These are phyloP conservation scores for Zaprionus ornatus DNA, from an alignment of 1,140 invertebrate genomes.

Conservation along the genomic window DNA sequence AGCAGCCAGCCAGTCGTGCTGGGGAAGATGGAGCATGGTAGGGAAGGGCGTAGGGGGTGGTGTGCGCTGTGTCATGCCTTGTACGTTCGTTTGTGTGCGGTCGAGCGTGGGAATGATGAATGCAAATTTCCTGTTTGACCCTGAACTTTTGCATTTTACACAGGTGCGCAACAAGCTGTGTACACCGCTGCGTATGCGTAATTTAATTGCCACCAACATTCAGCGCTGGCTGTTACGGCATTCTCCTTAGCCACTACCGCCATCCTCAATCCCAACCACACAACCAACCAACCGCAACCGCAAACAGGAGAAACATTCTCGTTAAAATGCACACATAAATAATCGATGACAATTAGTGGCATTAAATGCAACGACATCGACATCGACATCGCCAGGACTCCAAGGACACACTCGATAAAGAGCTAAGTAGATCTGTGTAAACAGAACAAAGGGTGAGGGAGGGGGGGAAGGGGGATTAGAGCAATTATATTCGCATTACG, in stretches of 20 bases:
- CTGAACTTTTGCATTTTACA: slow-evolving; percentile 68
- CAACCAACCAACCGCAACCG: not conserved
- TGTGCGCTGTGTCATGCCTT: too few relatives aligned
- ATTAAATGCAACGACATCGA: slow-evolving; percentile 11
- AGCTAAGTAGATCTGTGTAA: not conserved
- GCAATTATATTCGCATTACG: slow-evolving; percentile 7
- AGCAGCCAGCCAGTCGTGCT: too few relatives aligned
- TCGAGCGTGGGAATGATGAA: slow-evolving; percentile 41
- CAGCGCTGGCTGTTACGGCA: not conserved
- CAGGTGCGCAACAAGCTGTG: slow-evolving; percentile 34
- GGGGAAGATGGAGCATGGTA: not conserved
- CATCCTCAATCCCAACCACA: not conserved
- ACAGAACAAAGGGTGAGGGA: not conserved
- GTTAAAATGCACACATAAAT: slow-evolving; percentile 30
- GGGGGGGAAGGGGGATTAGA: not conserved
- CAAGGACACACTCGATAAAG: not conserved
- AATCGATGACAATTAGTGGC: slow-evolving; percentile 67
- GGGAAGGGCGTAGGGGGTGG: too few relatives aligned
- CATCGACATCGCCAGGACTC: not conserved
- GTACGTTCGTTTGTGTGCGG: too few relatives aligned
- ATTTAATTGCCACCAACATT: slow-evolving; percentile 53
- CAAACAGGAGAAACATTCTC: slow-evolving; percentile 1
- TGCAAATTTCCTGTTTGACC: slow-evolving; percentile 54
- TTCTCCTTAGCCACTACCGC: too few relatives aligned
- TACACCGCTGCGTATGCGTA: slow-evolving; percentile 31